Conservation (phyloP, 2,797 vertebrate species). For the Buphagus erythrorhynchus region DNA sequence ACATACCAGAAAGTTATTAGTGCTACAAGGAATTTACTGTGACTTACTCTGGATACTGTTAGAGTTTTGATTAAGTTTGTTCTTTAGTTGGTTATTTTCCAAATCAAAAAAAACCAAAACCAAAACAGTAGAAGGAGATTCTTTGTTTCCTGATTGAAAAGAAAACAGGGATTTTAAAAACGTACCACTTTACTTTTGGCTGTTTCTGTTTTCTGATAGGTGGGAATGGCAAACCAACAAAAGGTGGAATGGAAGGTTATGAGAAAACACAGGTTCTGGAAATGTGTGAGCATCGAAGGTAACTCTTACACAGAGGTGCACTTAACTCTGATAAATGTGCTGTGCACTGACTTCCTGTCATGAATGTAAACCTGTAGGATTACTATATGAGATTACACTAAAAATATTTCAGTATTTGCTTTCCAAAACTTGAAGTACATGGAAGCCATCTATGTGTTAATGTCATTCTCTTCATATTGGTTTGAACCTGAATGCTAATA, state of each 20-base stretch:
- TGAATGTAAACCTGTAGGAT: background rate
- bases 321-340: background rate
- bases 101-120: background rate
- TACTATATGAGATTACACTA: background rate
- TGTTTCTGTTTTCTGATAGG: conserved; percentile 62
- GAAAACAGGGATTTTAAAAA: background rate
- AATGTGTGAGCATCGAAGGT: conserved; percentile 73
- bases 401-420: background rate
- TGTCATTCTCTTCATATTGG: background rate
- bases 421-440: background rate
- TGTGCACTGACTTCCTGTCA: background rate
- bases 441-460: background rate
- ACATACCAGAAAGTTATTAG: background rate
- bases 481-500: background rate
- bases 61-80: background rate
- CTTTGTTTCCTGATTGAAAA: background rate
- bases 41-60: background rate
- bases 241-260: background rate
- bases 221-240: conserved; percentile 43
- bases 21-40: background rate
- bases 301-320: background rate
- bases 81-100: background rate
- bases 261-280: conserved; percentile 53
- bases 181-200: background rate
- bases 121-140: background rate